Evolutionary conservation across 2,888 invertebrate genomes (phyloP).

Genomic region (Piscicola geometra): DNA sequence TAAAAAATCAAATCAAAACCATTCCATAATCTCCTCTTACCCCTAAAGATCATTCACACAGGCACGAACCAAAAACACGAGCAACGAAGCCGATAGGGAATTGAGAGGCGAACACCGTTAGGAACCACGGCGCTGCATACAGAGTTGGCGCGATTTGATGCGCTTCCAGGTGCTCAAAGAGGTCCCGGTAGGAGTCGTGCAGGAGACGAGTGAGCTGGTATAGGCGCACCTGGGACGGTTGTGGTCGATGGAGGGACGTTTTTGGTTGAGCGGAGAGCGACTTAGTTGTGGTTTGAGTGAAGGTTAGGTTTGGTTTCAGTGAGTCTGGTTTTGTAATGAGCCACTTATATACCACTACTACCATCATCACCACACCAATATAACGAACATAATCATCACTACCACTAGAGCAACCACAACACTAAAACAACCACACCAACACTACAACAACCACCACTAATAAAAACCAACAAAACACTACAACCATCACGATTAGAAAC

Average conservation of each 20-base stretch:
- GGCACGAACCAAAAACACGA: slow-evolving; percentile 74
- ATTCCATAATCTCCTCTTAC: neutral
- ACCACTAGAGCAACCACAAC: neutral
- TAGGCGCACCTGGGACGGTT: slow-evolving; percentile 64
- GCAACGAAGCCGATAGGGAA: slow-evolving; percentile 92
- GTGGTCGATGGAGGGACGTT: neutral
- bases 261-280: neutral
- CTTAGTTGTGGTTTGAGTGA: neutral
- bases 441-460: neutral
- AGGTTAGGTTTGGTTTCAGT: too few relatives aligned
- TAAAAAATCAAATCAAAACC: too few relatives aligned
- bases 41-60: neutral
- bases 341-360: too few relatives aligned
- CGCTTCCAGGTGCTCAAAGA: slow-evolving; percentile 73
- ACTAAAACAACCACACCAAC: neutral
- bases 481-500: neutral
- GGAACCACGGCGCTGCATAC: slow-evolving; percentile 93
- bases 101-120: slow-evolving; percentile 91
- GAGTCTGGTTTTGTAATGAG: too few relatives aligned
- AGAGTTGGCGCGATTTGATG: slow-evolving; percentile 88
- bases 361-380: neutral
- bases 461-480: neutral
- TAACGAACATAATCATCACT: neutral
- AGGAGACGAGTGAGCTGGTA: slow-evolving; percentile 87
- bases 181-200: slow-evolving; percentile 69